Conservation (phyloP, 2,888 invertebrate genomes). For the Aporophyla nigra region DNA sequence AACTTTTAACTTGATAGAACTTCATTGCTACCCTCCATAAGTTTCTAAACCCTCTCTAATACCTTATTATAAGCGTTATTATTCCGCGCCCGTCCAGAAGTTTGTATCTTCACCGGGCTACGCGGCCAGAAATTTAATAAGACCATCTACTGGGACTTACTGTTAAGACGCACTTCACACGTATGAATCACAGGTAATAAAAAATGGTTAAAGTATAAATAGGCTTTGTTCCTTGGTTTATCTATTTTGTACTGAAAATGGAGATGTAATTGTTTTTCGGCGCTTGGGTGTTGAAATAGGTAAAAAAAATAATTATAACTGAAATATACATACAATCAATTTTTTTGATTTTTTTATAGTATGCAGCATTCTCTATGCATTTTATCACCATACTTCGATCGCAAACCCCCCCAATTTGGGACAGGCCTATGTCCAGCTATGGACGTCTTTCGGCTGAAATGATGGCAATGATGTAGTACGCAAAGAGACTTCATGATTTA, state of each 20-base stretch:
- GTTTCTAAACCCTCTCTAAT: constrained; percentile 47
- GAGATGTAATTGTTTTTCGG: constrained; percentile 5
- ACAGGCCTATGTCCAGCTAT: no score
- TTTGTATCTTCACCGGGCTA: constrained; percentile 47
- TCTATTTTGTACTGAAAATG: background rate
- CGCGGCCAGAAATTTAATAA: constrained; percentile 53
- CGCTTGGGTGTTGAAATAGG: no score
- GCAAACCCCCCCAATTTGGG: no score
- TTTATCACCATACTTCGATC: no score
- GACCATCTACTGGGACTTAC: constrained; percentile 28
- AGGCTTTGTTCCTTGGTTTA: constrained; percentile 1
- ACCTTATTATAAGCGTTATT: constrained; percentile 40
- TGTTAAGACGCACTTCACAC: constrained; percentile 33
- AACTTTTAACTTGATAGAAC: constrained; percentile 17
- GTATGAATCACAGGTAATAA: constrained; percentile 39
- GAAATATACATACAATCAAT: no score
- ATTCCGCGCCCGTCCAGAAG: constrained; percentile 42
- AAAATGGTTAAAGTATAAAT: constrained; percentile 19
- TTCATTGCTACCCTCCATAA: constrained; percentile 23
- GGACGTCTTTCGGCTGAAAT: no score
- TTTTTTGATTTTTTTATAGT: no score
- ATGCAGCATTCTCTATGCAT: no score
- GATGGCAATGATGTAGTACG: no score
- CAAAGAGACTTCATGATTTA: background rate
- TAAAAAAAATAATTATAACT: no score